Conservation (phyloP, 2,113 vertebrate species). For the Notarius lentiginosus region DNA sequence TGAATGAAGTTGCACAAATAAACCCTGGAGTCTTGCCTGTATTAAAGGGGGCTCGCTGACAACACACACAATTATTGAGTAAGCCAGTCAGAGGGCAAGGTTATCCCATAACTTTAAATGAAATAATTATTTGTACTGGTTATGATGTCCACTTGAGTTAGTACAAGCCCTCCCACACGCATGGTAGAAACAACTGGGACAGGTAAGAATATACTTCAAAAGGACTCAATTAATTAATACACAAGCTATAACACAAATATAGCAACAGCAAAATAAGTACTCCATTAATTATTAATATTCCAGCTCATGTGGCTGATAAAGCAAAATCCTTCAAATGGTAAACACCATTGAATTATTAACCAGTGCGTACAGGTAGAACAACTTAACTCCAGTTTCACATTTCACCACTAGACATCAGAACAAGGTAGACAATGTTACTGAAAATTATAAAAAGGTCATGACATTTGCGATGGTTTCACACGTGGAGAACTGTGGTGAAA, state of each 20-base stretch:
- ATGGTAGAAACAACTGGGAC: not conserved
- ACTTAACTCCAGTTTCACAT: not conserved
- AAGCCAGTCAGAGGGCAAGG: constrained; percentile 57
- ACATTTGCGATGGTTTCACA: not conserved
- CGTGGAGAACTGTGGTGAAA: not conserved
- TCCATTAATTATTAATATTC: constrained; percentile 4
- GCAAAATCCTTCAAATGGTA: constrained; percentile 4
- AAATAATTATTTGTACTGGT: constrained; percentile 51
- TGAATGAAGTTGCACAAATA: constrained; percentile 69
- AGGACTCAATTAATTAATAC: not conserved
- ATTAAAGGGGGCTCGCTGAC: constrained; percentile 58
- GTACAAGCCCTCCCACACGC: constrained; percentile 1
- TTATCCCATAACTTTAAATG: constrained; percentile 46
- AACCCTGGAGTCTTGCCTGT: constrained; percentile 55
- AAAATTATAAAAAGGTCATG: too few species aligned
- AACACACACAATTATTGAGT: constrained; percentile 53
- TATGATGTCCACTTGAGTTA: constrained; percentile 35
- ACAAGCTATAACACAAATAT: not conserved
- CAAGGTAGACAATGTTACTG: not conserved
- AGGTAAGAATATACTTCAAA: not conserved
- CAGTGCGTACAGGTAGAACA: not conserved
- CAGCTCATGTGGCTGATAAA: not conserved
- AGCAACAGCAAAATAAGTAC: not conserved
- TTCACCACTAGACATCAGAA: not conserved
- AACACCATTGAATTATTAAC: constrained; percentile 8